These are phyloP conservation scores for Bubalus kerabau DNA, from an alignment of 2,113 vertebrate species.

Conservation along the genomic window DNA sequence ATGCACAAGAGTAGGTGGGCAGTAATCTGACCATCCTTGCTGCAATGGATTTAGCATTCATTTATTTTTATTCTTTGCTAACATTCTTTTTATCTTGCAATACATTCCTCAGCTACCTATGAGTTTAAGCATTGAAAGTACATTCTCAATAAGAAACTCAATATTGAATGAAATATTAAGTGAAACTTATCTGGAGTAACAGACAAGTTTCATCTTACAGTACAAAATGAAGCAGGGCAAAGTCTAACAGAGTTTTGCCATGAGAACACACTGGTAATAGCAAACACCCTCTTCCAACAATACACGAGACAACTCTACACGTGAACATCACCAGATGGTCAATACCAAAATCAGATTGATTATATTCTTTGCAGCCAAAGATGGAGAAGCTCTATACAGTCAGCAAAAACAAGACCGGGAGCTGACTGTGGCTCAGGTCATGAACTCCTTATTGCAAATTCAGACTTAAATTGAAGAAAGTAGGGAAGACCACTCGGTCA, in stretches of 20 bases:
- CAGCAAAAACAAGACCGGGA: background rate
- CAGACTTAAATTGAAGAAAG: background rate
- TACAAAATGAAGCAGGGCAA: background rate
- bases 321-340: background rate
- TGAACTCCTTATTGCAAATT: background rate
- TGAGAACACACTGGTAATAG: background rate
- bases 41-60: background rate
- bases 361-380: background rate
- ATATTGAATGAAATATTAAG: background rate
- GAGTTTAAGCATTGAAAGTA: background rate
- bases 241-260: background rate
- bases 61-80: background rate
- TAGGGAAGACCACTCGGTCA: background rate
- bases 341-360: background rate
- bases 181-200: background rate
- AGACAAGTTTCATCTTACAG: background rate
- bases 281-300: background rate
- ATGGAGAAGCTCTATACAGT: background rate
- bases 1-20: too few species aligned
- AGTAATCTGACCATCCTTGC: background rate
- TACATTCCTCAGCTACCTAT: background rate
- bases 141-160: background rate
- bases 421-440: background rate
- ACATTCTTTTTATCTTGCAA: background rate
- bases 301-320: background rate